Base-by-base conservation (phyloP, 2,888 invertebrate genomes). In the Ametastegia equiseti region DNA sequence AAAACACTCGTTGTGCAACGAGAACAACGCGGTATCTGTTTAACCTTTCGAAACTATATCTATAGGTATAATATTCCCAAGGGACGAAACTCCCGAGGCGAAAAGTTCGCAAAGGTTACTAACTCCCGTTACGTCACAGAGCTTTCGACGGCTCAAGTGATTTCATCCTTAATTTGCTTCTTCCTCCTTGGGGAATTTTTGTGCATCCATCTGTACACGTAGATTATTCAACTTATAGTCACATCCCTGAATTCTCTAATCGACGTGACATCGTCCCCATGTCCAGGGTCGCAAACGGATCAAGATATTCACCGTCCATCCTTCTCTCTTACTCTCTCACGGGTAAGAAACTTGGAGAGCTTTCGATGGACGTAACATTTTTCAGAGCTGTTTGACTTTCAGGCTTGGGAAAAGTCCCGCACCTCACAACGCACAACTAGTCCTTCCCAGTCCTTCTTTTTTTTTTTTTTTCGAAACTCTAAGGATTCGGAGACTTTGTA, bases 21-120 rank as follows among this genome's bases (percentile, higher is more conserved):
- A 39, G n/a, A n/a, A 19, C 65, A 39, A 67, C 65, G 19, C 39
- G 65, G 39, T 67, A 67, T 39, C 65, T 67, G 6, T 67, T 67
- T 27, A 39, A 67, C 36, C 65, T 67, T 67, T 67, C 0, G 19
- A 19, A 67, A n/a, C 33, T 36, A 67, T n/a, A n/a, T n/a, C n/a
- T n/a, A n/a, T n/a, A n/a, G n/a, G n/a, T n/a, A n/a, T n/a, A n/a
- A n/a, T n/a, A n/a, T 19, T 39, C 65, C n/a, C 36, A 13, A 39
- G 15, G 60, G 60, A 30, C 60, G 30, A 13, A 13, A 60, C 27
- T 60, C 15, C 11, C 30, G 15, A 60, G 30, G 4, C 15, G 2
- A 30, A 27, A 60, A 11, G 60, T 60, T 60, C 60, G 15, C 30
- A 9, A 30, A 15, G 27, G 60, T 60, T 60, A 30, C 4, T 13